phyloP scores from a whole-genome alignment of 2,888 invertebrate genomes.

The Caenorhabditis doughertyi region DNA sequence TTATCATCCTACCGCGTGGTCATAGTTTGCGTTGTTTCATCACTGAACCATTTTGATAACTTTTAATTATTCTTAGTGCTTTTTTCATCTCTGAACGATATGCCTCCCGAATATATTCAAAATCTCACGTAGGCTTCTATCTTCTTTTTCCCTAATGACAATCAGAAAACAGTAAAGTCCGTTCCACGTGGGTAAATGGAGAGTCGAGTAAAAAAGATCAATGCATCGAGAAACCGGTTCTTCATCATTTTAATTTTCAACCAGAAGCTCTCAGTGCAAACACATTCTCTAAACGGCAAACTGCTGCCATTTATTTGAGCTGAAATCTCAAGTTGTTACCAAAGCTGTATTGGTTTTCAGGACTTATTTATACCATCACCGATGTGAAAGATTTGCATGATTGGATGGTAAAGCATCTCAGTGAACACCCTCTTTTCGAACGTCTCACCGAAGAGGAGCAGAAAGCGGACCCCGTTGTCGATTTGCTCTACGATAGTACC shows the following conservation, averaged over 20 bases:
- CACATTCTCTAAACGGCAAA: conserved; percentile 9
- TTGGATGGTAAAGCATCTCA: conserved; percentile 96
- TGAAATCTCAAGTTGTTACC: not conserved
- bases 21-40: conserved; percentile 29
- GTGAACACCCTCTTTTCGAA: conserved; percentile 91
- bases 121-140: conserved; percentile 51
- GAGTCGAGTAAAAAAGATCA: conserved; percentile 27
- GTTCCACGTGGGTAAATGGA: conserved; percentile 30
- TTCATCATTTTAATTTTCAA: not conserved
- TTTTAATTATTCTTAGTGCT: conserved; percentile 23
- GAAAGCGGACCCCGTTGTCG: conserved; percentile 88
- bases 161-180: conserved; percentile 21
- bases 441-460: conserved; percentile 63
- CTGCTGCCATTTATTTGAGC: conserved; percentile 20
- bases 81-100: conserved; percentile 39
- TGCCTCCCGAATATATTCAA: conserved; percentile 5
- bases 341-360: conserved; percentile 84
- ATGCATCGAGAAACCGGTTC: conserved; percentile 22
- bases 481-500: conserved; percentile 91
- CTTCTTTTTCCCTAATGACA: conserved; percentile 22
- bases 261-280: conserved; percentile 5
- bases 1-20: conserved; percentile 40
- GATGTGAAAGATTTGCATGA: conserved; percentile 97
- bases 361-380: conserved; percentile 95
- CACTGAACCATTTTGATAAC: conserved; percentile 25